A percentile compares a stretch with the other conserved stretches of the same genome.
Conservation (phyloP, 2,797 vertebrate species). For the Megaceryle alcyon region DNA sequence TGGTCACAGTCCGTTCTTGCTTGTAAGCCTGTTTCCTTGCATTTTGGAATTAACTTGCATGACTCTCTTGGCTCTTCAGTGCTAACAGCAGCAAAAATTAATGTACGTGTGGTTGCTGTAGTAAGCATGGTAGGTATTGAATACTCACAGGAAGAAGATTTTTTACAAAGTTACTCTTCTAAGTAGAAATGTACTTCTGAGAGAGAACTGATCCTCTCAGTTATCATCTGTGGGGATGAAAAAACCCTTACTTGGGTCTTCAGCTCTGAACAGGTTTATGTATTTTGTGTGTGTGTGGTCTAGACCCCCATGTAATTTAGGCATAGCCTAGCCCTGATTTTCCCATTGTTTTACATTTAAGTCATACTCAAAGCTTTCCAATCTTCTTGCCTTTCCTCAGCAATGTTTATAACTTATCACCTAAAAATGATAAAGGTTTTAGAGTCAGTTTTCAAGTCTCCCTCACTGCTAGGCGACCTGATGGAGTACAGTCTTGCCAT, state of each 20-base stretch:
- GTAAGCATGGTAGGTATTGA: neutral
- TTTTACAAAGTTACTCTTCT: neutral
- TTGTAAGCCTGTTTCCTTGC: neutral
- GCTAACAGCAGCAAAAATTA: neutral
- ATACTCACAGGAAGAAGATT: neutral
- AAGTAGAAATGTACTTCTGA: neutral
- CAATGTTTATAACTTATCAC: constrained; percentile 61
- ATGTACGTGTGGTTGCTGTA: neutral
- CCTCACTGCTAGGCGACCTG: constrained; percentile 8
- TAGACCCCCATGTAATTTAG: constrained; percentile 15
- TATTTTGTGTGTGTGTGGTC: constrained; percentile 69
- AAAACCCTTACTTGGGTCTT: neutral
- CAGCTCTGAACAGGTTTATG: neutral
- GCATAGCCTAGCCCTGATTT: constrained; percentile 54
- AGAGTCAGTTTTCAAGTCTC: constrained; percentile 48
- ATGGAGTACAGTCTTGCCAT: constrained; percentile 45
- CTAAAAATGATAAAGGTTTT: constrained; percentile 48
- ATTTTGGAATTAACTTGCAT: neutral
- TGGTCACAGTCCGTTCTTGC: neutral
- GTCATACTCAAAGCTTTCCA: constrained; percentile 30
- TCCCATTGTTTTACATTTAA: constrained; percentile 54
- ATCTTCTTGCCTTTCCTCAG: constrained; percentile 36
- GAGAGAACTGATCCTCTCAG: neutral
- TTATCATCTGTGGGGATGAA: neutral
- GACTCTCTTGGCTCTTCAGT: neutral